Evolutionary conservation across 2,113 vertebrate genomes (phyloP).

Genomic region (Anoplopoma fimbria): DNA sequence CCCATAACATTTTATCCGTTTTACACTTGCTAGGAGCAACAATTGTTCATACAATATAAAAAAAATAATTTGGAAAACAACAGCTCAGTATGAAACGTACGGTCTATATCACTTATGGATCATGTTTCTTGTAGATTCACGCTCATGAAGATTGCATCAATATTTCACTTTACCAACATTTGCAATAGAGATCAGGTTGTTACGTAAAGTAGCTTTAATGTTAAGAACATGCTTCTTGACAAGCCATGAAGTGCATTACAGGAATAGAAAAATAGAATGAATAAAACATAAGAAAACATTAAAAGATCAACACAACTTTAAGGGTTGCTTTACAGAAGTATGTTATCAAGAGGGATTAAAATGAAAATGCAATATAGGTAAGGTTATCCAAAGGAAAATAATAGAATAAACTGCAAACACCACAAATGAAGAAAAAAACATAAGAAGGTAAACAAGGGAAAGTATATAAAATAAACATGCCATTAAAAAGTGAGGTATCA

Average conservation of each 20-base stretch:
- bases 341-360: constrained; percentile 3
- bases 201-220: neutral
- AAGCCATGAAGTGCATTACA: constrained; percentile 2
- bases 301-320: neutral
- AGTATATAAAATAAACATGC: constrained; percentile 14
- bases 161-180: constrained; percentile 12
- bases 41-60: neutral
- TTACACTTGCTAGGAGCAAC: neutral
- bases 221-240: neutral
- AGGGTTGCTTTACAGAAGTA: constrained; percentile 4
- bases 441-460: neutral
- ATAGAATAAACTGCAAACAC: constrained; percentile 22
- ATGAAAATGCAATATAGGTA: constrained; percentile 17
- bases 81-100: neutral
- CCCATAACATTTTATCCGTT: neutral
- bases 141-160: neutral
- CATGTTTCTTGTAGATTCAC: neutral
- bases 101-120: neutral
- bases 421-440: constrained; percentile 4
- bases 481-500: constrained; percentile 26
- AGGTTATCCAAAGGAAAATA: constrained; percentile 23
- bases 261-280: neutral
- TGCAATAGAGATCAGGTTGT: constrained; percentile 6
- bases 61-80: neutral
- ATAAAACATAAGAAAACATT: constrained; percentile 12